Conservation (phyloP, 2,888 invertebrate genomes). For the Drosophila anomelani region DNA sequence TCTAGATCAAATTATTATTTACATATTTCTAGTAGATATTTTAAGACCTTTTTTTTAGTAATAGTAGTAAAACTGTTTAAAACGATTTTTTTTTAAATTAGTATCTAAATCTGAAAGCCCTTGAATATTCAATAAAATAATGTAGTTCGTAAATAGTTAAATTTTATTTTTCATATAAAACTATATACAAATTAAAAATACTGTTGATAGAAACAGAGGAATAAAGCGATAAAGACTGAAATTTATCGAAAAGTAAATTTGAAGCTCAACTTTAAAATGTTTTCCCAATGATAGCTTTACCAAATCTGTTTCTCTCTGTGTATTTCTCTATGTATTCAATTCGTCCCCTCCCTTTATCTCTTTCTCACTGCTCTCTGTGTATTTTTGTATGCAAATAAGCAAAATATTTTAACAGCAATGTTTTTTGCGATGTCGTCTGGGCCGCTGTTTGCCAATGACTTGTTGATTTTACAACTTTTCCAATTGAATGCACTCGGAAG, state of each 20-base stretch:
- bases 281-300: no score
- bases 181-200: no score
- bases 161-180: no score
- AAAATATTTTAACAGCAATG: constrained; percentile 57
- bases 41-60: no score
- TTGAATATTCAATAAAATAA: no score
- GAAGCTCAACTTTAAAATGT: no score
- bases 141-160: background rate
- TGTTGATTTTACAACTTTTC: constrained; percentile 76
- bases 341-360: constrained; percentile 8
- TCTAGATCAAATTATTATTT: background rate
- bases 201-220: no score
- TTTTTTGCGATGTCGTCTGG: constrained; percentile 52
- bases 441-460: constrained; percentile 69
- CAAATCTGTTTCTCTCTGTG: background rate
- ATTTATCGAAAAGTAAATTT: background rate
- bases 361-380: constrained; percentile 21
- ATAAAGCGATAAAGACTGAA: no score
- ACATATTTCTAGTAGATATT: no score
- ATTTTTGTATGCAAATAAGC: constrained; percentile 68
- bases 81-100: no score
- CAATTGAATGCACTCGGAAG: constrained; percentile 62
- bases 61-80: no score
- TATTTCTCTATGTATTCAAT: background rate
- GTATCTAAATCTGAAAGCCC: no score